These are phyloP conservation scores for Matsumyia berberina DNA, from an alignment of 2,888 invertebrate species.

Conservation along the genomic window DNA sequence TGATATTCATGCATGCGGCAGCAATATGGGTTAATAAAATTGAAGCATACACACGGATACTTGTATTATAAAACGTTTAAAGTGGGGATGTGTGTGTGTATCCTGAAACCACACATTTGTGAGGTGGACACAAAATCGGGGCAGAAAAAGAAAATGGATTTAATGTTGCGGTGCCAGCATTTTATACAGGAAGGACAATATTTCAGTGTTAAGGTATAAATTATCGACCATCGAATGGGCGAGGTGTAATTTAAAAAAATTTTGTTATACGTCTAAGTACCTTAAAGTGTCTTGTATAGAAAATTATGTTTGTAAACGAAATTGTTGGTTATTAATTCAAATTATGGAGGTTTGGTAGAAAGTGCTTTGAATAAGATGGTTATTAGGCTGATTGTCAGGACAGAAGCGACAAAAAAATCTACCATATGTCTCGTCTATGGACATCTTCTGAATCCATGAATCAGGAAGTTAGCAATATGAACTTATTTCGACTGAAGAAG, in stretches of 20 bases:
- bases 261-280: neutral
- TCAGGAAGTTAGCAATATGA: no score
- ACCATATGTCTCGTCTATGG: no score
- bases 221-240: constrained; percentile 30
- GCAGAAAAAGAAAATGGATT: constrained; percentile 27
- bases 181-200: constrained; percentile 45
- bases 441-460: no score
- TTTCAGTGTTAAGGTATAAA: constrained; percentile 40
- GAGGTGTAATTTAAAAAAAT: neutral
- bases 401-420: no score
- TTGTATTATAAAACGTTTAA: constrained; percentile 67
- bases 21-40: constrained; percentile 72
- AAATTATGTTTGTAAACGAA: no score
- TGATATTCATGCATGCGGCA: constrained; percentile 70
- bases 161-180: constrained; percentile 56
- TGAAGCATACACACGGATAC: constrained; percentile 58
- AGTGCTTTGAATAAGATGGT: no score
- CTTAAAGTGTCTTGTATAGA: no score
- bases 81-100: constrained; percentile 29
- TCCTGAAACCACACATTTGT: constrained; percentile 59
- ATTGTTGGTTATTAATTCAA: no score
- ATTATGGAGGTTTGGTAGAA: no score
- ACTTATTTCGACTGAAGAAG: no score
- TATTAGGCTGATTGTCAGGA: no score
- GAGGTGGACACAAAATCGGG: constrained; percentile 39